Evolutionary conservation across 2,113 vertebrate genomes (phyloP).

Genomic region (Pachycephala philippinensis): DNA sequence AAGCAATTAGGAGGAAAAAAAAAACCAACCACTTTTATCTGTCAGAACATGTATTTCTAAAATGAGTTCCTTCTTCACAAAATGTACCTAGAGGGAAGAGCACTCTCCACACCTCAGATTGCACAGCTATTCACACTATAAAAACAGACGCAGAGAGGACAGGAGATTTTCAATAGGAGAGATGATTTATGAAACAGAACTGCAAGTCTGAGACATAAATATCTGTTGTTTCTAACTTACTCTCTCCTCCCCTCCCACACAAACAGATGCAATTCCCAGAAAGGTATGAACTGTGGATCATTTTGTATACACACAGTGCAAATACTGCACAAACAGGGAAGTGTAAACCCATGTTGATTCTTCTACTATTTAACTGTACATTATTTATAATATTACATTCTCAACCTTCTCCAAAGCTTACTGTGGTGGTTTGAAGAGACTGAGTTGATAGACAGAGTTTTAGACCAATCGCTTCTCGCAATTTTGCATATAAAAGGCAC

Average conservation of each 20-base stretch:
- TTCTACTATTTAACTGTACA: neutral
- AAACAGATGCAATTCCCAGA: neutral
- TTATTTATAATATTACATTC: neutral
- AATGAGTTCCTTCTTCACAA: constrained; percentile 2
- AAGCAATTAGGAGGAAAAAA: neutral
- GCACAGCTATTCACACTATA: neutral
- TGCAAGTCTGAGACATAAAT: neutral
- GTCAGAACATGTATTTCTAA: neutral
- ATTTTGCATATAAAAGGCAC: no score
- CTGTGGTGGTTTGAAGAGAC: no score
- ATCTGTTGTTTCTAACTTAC: neutral
- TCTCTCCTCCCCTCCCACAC: neutral
- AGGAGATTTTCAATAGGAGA: neutral
- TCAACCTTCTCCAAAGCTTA: neutral
- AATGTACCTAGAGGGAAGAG: neutral
- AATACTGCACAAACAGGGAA: neutral
- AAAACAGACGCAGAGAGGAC: neutral
- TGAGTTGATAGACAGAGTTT: no score
- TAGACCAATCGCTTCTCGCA: no score
- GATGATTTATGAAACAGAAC: neutral
- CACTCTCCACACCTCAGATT: constrained; percentile 10
- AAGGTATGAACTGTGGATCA: neutral
- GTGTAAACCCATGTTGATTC: neutral
- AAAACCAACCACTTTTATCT: neutral
- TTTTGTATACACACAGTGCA: neutral